phyloP scores from a whole-genome alignment of 2,888 invertebrate genomes.

The Ypsolopha scabrella region DNA sequence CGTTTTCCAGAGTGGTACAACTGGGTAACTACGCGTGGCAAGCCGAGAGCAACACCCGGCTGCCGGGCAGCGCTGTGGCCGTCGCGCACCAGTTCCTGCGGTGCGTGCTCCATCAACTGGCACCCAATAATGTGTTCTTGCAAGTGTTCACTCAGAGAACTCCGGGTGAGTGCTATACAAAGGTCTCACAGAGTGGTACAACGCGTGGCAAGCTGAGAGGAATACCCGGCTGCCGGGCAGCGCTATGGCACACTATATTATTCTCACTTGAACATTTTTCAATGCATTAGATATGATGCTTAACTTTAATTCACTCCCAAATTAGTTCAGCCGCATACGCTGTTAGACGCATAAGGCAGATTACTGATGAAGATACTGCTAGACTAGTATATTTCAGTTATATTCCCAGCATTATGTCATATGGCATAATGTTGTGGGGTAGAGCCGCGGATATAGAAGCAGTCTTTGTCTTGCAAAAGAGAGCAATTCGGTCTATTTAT shows the following conservation, averaged over 20 bases:
- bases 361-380: no score
- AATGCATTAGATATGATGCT: no score
- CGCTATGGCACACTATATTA: slow-evolving; percentile 90
- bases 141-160: slow-evolving; percentile 94
- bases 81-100: slow-evolving; percentile 97
- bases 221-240: slow-evolving; percentile 93
- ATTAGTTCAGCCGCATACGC: no score
- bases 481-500: no score
- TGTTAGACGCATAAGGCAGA: no score
- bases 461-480: no score
- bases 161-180: slow-evolving; percentile 71
- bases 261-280: no score
- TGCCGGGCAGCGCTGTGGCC: slow-evolving; percentile 95
- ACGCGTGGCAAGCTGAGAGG: slow-evolving; percentile 89
- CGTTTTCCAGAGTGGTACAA: slow-evolving; percentile 74
- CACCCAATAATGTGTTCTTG: slow-evolving; percentile 96
- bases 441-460: no score
- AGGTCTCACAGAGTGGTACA: slow-evolving; percentile 65
- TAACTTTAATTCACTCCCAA: slow-evolving; percentile 3
- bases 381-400: no score
- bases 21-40: slow-evolving; percentile 91
- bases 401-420: no score
- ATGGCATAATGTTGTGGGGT: no score
- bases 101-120: slow-evolving; percentile 95
- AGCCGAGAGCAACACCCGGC: slow-evolving; percentile 85